A percentile compares a stretch with the other conserved stretches of the same genome.
Evolutionary conservation across 2,888 invertebrate species (phyloP).

Genomic region (Ormyrus nitidulus): DNA sequence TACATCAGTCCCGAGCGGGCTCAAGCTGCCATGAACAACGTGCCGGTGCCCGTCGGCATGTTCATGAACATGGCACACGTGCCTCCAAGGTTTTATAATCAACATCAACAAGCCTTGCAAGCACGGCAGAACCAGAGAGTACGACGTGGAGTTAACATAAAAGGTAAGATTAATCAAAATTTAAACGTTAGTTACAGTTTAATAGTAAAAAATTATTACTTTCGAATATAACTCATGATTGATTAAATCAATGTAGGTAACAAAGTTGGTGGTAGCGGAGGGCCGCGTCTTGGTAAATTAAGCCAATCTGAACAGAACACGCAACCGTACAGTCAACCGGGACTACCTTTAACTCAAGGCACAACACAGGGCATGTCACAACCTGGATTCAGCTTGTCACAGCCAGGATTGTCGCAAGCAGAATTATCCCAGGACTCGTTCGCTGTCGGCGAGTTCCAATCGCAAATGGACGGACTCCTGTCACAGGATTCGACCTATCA

Average conservation of each 20-base stretch:
- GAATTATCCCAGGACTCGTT: constrained; percentile 89
- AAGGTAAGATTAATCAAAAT: constrained; percentile 21
- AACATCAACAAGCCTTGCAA: constrained; percentile 83
- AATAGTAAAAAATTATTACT: background rate
- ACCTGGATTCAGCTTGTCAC: constrained; percentile 82
- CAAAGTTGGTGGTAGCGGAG: constrained; percentile 61
- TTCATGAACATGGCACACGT: constrained; percentile 92
- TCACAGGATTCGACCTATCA: constrained; percentile 95
- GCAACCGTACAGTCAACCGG: constrained; percentile 81
- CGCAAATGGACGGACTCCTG: constrained; percentile 95
- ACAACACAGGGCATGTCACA: constrained; percentile 81
- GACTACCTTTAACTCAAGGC: constrained; percentile 74
- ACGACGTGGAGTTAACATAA: constrained; percentile 40
- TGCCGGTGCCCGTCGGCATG: constrained; percentile 96
- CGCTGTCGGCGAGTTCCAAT: constrained; percentile 89
- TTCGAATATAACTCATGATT: background rate
- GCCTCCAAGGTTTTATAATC: constrained; percentile 86
- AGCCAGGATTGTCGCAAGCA: constrained; percentile 83
- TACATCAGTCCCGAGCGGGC: constrained; percentile 93
- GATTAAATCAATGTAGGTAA: constrained; percentile 36
- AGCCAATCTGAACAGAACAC: constrained; percentile 84
- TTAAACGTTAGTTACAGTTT: background rate
- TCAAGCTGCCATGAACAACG: constrained; percentile 84
- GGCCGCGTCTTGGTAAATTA: constrained; percentile 72
- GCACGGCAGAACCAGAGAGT: constrained; percentile 74